Base-by-base conservation (phyloP, 2,797 vertebrate species). In the Lates japonicus region DNA sequence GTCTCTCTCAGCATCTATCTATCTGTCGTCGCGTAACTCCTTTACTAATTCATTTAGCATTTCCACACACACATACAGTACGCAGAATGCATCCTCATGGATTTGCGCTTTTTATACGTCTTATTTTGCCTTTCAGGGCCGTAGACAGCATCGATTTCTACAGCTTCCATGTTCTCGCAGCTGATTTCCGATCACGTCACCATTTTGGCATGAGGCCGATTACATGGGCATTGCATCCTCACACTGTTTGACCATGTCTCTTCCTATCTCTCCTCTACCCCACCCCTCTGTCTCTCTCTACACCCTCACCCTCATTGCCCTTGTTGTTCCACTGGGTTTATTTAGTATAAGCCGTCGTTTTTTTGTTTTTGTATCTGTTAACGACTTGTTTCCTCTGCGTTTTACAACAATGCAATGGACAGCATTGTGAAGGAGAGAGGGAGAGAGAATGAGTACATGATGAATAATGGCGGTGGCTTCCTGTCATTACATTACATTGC, bases 391-490 rank as follows among this genome's bases (percentile, higher is more conserved):
- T n/a, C n/a, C n/a, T n/a, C n/a, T n/a, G n/a, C n/a, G n/a, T n/a
- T n/a, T n/a, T n/a, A n/a, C n/a, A n/a, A n/a, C n/a, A n/a, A n/a
- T n/a, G n/a, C n/a, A n/a, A 44, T n/a, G 5, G 31, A 33, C 44
- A 4, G 22, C n/a, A n/a, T n/a, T n/a, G n/a, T n/a, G n/a, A 16
- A 57, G 29, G 67, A 7, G 31, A 14, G 31, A 14, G 52, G 35
- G 37, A 35, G 19, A 25, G 76, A 17, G 67, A 81, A 61, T n/a
- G 66, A 72, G 69, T 77, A 80, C 70, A 83, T 70, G 0, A 87
- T 93, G 88, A 93, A 93, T 92, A 91, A 93, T 93, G 68, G 41
- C 62, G 84, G 89, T 90, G 89, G 90, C 91, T 92, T 92, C 86
- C 89, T 90, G 90, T 87, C 91, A 89, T n/a, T n/a, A n/a, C n/a